Evolutionary conservation across 2,797 vertebrate genomes (phyloP).

Genomic region (Xenops minutus): DNA sequence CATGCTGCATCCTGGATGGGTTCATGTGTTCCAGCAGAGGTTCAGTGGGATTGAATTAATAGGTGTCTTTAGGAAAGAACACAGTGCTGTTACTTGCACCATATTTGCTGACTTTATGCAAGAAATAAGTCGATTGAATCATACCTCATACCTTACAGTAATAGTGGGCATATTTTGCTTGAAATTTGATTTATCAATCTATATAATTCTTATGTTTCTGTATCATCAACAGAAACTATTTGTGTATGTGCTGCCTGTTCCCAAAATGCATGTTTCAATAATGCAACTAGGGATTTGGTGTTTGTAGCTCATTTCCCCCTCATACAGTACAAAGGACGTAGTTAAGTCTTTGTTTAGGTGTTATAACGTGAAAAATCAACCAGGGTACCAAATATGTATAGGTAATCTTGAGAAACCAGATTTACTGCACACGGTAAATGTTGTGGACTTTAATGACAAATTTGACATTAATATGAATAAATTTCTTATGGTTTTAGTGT

Average conservation of each 20-base stretch:
- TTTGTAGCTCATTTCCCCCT: not conserved
- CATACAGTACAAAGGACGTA: not conserved
- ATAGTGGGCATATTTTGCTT: not conserved
- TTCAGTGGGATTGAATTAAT: not conserved
- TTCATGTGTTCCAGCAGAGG: accelerated
- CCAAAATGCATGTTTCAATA: not conserved
- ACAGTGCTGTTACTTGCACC: accelerated
- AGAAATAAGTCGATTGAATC: not conserved
- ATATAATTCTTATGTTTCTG: not conserved
- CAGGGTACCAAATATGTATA: not conserved
- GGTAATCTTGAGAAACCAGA: not conserved
- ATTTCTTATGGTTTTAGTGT: not conserved
- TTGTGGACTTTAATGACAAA: not conserved
- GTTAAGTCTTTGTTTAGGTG: not conserved
- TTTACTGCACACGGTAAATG: not conserved
- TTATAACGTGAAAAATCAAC: not conserved
- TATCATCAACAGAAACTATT: not conserved
- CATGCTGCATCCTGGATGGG: not conserved
- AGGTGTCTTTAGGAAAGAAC: not conserved
- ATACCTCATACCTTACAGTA: not conserved
- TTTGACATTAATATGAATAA: not conserved
- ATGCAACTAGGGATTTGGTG: not conserved
- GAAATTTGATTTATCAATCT: not conserved
- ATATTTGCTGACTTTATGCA: not conserved
- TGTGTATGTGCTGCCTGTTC: not conserved